Evolutionary conservation across 2,113 vertebrate genomes (phyloP).

Genomic region (Tragelaphus strepsiceros): DNA sequence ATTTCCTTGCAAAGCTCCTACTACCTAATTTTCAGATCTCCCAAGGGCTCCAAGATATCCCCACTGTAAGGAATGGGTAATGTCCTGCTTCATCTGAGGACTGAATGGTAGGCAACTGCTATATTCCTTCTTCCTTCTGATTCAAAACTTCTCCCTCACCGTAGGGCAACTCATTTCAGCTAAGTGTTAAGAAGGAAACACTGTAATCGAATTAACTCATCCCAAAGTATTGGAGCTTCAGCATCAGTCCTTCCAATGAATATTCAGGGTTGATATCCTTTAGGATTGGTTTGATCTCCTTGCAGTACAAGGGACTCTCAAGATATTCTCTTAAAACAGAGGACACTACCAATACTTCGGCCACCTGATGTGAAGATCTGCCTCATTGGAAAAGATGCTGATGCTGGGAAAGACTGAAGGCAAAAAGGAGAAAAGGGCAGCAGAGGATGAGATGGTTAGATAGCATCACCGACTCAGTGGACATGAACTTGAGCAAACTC

Average conservation of each 20-base stretch:
- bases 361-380: not conserved
- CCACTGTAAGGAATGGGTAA: too few species aligned
- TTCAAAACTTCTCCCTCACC: not conserved
- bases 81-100: not conserved
- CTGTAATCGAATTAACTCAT: not conserved
- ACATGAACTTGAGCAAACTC: not conserved
- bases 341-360: not conserved
- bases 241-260: not conserved
- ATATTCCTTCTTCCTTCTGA: not conserved
- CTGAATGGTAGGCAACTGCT: not conserved
- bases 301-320: not conserved
- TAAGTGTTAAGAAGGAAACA: not conserved
- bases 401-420: not conserved
- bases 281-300: not conserved
- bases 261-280: not conserved
- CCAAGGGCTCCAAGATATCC: not conserved
- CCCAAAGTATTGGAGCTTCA: not conserved
- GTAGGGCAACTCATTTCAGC: not conserved
- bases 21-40: not conserved
- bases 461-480: not conserved
- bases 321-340: not conserved
- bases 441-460: not conserved
- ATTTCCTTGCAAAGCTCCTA: not conserved
- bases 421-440: not conserved
- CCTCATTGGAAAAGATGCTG: not conserved